Evolutionary conservation across 2,888 invertebrate species (phyloP), one percentile per base, ranked within the genome.

Genomic region (Nemotelus pantherinus): DNA sequence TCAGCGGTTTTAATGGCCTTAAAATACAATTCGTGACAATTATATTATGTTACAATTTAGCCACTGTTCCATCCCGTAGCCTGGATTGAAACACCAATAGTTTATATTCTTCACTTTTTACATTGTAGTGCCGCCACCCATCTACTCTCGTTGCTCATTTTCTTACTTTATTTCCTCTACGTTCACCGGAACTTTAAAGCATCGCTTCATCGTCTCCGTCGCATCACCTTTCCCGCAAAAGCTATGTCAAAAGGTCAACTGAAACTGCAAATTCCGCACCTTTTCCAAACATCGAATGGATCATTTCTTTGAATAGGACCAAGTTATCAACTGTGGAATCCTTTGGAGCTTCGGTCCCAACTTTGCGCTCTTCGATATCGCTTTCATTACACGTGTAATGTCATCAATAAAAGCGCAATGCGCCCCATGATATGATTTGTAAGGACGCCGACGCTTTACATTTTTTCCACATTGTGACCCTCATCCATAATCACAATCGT

Each of bases 1-100:
- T 94, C 68, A 98, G 91, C 0, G 97, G 95, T 82, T 92, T 91
- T 10, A 99, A 87, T 0, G 99, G 99, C 4, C 98, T 95, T 77
- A 99, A 88, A 0, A 99, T 99, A 76, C 99, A 99, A 89, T 98
- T 98, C 0, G 99, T 99, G 76, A 99, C 89, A 80, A 99, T 95
- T 45, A 99, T 90, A 83, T 93, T 94, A 80, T 94, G 81, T 95
- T 94, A 84, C 93, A 92, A 76, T 92, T 91, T 79, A 94, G 85
- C 70, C 99, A 88, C 84, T 95, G 94, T 81, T 93, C 92, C 97
- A 99, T 97, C 39, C 95, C 96, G 89, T 97, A 95, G 2, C 96
- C 96, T 7, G 99, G 97, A 88, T 95, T 96, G 83, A 99, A 98
- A 87, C 99, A 99, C 98, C 98, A 99, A 86, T 95, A 98, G 85